Base-by-base conservation (phyloP, 2,888 invertebrate species). In the Tetramorium bicarinatum region DNA sequence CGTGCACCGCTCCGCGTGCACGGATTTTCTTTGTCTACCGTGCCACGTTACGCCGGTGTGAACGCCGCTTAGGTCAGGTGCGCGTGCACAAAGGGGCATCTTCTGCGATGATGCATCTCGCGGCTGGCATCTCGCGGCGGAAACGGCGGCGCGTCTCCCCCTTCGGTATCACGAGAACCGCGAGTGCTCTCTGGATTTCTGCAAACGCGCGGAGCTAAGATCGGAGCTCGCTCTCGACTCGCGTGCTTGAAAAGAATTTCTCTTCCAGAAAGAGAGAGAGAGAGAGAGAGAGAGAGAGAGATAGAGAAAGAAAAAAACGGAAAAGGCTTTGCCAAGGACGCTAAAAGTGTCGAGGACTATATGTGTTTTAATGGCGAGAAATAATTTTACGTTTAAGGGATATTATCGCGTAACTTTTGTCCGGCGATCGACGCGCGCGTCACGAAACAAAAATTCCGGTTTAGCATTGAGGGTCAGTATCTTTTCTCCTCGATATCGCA, bases 71-170 rank as follows among this genome's bases (percentile, higher is more conserved):
- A 83, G 85, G 84, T 92, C 89, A 92, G 91, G 90, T 90, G 88
- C 76, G 88, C 88, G 84, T 85, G 86, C 87, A 92, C 87, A 89
- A 89, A 91, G 91, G 87, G 85, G 87, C 90, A 89, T 89, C 88
- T 87, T 83, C 81, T 64, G 6, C 72, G 59, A 72, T 72, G 80
- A 80, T 80, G 72, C 69, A 62, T 69, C 56, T 69, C 56, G 69
- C 56, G 44, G 79, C 44, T 38, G 54, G 59, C 25, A 29, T 74
- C 69, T 69, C 49, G 11, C 34, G n/a, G 41, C 56, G 59, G 74
- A 74, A 76, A 52, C 62, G 62, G 61, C 25, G 13, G 61, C 75
- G 47, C 44, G 21, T 11, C 61, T 41, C 34, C 38, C 49, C 38
- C 21, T 44, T n/a, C 21, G 15, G 47, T 62, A 49, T 62, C 62